These are phyloP conservation scores for Drosophila chauvacae DNA, from an alignment of 1,140 invertebrate genomes.

Conservation along the genomic window DNA sequence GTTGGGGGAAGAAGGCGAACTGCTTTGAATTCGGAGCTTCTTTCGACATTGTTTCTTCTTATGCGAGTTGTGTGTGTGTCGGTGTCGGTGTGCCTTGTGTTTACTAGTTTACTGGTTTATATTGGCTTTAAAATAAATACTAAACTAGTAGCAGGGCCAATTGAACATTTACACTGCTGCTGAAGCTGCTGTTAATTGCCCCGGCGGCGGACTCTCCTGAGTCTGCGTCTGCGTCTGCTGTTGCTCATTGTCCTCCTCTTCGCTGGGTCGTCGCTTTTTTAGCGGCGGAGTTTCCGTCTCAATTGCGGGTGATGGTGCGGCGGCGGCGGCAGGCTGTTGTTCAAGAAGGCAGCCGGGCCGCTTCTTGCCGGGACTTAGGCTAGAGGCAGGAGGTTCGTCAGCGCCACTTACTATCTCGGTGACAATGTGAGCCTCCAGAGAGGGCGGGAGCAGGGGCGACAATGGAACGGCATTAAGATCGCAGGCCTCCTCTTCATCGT, in stretches of 20 bases:
- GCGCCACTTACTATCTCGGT: conserved; percentile 62
- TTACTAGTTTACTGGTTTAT: conserved; percentile 31
- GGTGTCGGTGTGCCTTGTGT: conserved; percentile 4
- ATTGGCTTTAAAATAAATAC: conserved; percentile 69
- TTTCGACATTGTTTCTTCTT: conserved; percentile 49
- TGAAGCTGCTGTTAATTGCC: conserved; percentile 45
- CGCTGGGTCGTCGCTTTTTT: conserved; percentile 63
- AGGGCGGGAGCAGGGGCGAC: conserved; percentile 66
- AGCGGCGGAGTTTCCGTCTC: conserved; percentile 50
- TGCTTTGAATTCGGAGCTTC: conserved; percentile 49
- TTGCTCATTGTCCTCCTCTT: conserved; percentile 9
- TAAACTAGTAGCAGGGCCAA: conserved; percentile 48
- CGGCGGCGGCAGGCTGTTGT: conserved; percentile 8
- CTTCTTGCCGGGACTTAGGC: conserved; percentile 59
- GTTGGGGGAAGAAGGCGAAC: conserved; percentile 1
- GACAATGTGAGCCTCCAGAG: conserved; percentile 76
- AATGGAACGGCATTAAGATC: conserved; percentile 66
- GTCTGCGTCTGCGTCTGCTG: conserved; percentile 4
- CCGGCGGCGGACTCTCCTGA: conserved; percentile 37
- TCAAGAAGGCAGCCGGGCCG: conserved; percentile 27
- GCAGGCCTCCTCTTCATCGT: conserved; percentile 43
- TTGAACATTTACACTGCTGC: conserved; percentile 61
- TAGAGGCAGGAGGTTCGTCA: neutral
- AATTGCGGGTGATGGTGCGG: conserved; percentile 3
- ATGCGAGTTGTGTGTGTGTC: conserved; percentile 4